Conservation (phyloP, 2,113 vertebrate genomes). For the Sclerurus mexicanus region DNA sequence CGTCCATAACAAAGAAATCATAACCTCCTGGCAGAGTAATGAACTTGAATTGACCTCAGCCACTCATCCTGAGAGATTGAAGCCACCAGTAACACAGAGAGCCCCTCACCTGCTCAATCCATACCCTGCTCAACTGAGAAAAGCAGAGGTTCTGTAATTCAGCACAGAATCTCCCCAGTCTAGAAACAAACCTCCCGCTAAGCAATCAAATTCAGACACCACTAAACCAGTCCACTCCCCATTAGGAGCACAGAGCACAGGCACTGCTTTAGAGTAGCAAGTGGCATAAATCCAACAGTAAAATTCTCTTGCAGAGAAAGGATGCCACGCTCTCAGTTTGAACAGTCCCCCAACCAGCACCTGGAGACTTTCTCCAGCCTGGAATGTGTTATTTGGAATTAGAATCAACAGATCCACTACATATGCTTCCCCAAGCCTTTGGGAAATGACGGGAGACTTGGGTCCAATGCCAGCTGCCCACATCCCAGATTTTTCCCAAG, state of each 20-base stretch:
- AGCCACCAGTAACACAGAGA: neutral
- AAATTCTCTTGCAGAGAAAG: neutral
- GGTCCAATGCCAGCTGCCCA: no score
- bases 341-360: neutral
- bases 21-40: conserved; percentile 21
- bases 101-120: neutral
- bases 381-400: neutral
- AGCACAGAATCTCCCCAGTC: neutral
- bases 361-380: neutral
- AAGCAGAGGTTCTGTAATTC: neutral
- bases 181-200: neutral
- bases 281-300: neutral
- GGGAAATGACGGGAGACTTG: no score
- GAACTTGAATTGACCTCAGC: conserved; percentile 19
- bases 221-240: neutral
- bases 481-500: neutral
- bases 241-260: neutral
- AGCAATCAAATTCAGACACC: neutral
- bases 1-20: conserved; percentile 42
- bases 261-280: neutral
- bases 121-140: neutral
- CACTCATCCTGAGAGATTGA: neutral
- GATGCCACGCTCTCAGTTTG: neutral
- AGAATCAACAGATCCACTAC: neutral
- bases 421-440: no score